Evolutionary conservation across 2,888 invertebrate species (phyloP), one percentile per base, ranked within the genome.

Genomic region (Agriopis leucophaearia): DNA sequence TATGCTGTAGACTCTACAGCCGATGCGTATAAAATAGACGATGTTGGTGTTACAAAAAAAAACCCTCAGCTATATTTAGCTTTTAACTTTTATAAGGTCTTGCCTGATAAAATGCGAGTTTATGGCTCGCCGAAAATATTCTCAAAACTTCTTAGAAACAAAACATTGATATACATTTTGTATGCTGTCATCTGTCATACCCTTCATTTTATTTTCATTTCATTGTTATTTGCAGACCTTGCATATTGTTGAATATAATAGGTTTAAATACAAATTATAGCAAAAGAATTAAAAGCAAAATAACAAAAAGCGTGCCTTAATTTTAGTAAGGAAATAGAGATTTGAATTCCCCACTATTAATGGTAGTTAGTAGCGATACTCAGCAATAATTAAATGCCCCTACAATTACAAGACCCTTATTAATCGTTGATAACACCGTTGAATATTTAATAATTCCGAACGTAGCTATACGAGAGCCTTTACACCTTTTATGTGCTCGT

Each of bases 321-420:
- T 42, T 27, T 42, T 40, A 16, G 1, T 40, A 38, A 54, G 42
- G 55, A 55, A 55, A 44, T 27, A 55, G n/a, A 27, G 55, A n/a
- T 40, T 16, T 55, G 42, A 44, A 12, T 44, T 55, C 55, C 10
- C 8, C 15, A 52, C 13, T n/a, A 59, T 59, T 50, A 59, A 40
- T 51, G 40, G 38, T n/a, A 18, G 50, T 42, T n/a, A 18, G 50
- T 42, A 51, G 50, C 59, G 38, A 59, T 59, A 38, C 59, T 13
- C 59, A 15, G 59, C 76, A 74, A 74, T 59, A 16, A 59, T 59
- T 40, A 59, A 50, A 50, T 12, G 38, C 50, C 73, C 80, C 50
- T 55, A 27, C 86, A 84, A 89, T 90, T 86, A 89, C 81, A 70
- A 59, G 74, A 74, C 75, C 79, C 84, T 87, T 87, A 88, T 87